These are phyloP conservation scores for Macrotus californicus DNA, from an alignment of 2,113 vertebrate genomes.

Conservation along the genomic window DNA sequence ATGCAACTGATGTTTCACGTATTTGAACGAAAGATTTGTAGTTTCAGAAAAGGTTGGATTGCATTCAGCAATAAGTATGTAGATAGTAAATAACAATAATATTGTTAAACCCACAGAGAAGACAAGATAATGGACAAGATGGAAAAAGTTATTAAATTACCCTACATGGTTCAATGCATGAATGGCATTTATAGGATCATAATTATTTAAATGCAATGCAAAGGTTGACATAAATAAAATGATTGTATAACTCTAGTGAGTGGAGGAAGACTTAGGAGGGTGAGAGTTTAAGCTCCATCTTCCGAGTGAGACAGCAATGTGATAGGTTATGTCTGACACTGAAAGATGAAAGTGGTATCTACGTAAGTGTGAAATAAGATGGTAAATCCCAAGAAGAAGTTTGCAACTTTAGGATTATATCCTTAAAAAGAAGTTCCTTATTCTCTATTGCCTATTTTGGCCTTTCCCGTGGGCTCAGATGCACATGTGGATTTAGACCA, in stretches of 20 bases:
- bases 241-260: background rate
- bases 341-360: background rate
- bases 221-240: background rate
- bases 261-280: background rate
- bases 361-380: background rate
- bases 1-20: background rate
- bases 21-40: background rate
- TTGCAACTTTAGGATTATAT: background rate
- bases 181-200: background rate
- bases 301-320: background rate
- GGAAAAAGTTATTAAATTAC: background rate
- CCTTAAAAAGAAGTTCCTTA: background rate
- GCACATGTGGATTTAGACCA: background rate
- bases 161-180: background rate
- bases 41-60: background rate
- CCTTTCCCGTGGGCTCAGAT: background rate
- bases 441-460: background rate
- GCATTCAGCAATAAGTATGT: background rate
- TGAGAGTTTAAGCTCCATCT: background rate
- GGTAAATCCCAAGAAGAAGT: background rate
- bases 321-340: background rate
- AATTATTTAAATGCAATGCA: constrained; percentile 8
- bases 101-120: background rate
- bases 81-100: background rate
- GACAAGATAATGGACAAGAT: background rate